Evolutionary conservation across 2,888 invertebrate species (phyloP).

Genomic region (Drosophila anceps): DNA sequence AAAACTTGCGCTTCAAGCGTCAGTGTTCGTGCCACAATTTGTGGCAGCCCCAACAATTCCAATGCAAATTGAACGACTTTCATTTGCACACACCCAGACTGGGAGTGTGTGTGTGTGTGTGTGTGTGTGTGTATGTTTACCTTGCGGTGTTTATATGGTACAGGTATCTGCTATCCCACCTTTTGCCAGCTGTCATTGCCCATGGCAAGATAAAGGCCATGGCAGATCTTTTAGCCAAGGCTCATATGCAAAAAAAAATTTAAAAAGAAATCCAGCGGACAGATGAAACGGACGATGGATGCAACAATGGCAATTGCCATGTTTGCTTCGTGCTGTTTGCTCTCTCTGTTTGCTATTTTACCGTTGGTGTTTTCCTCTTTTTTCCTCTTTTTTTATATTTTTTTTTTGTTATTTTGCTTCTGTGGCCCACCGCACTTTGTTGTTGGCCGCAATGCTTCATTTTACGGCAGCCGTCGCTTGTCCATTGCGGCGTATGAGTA

Average conservation of each 20-base stretch:
- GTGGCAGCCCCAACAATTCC: slow-evolving; percentile 17
- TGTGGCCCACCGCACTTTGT: slow-evolving; percentile 44
- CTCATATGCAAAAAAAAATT: slow-evolving; percentile 14
- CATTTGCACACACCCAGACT: slow-evolving; percentile 6
- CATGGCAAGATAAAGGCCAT: slow-evolving; percentile 22
- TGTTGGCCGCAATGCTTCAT: slow-evolving; percentile 50
- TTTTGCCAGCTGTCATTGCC: slow-evolving; percentile 27
- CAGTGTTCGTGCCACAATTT: slow-evolving; percentile 13
- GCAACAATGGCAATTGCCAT: slow-evolving; percentile 35
- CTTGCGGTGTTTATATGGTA: slow-evolving; percentile 4
- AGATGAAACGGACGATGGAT: slow-evolving; percentile 15
- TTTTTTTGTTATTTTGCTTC: not conserved
- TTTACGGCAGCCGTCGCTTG: slow-evolving; percentile 11
- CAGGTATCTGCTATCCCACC: not conserved
- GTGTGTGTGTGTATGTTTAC: slow-evolving; percentile 14
- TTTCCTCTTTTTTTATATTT: not conserved
- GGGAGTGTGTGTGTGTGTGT: not conserved
- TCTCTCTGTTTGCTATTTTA: slow-evolving; percentile 22
- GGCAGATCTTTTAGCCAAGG: slow-evolving; percentile 11
- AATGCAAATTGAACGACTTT: slow-evolving; percentile 24
- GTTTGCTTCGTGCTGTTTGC: not conserved
- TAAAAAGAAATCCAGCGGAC: not conserved
- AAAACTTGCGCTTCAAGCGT: slow-evolving; percentile 1
- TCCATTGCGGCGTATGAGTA: slow-evolving; percentile 67
- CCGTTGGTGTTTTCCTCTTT: not conserved